A percentile compares a stretch with the other conserved stretches of the same genome.
Evolutionary conservation across 2,797 vertebrate genomes (phyloP).

Genomic region (Sarcophilus harrisii): DNA sequence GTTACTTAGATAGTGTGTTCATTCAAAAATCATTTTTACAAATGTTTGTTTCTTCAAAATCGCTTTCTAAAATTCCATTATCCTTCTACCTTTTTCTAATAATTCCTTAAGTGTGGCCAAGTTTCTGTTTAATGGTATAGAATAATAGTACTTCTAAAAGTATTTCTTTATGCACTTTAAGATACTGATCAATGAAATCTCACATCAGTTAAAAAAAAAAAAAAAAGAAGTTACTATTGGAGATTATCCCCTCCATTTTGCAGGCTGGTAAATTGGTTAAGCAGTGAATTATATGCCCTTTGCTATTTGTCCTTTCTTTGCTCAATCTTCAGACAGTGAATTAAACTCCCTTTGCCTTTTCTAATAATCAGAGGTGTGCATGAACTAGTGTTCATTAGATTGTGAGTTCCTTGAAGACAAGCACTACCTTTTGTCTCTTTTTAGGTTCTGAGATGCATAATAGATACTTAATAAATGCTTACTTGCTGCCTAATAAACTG

Average conservation of each 20-base stretch:
- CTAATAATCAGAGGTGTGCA: neutral
- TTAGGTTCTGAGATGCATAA: neutral
- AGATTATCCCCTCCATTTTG: neutral
- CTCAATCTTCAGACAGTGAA: too few species aligned
- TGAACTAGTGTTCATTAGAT: neutral
- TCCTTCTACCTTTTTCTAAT: neutral
- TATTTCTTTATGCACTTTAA: neutral
- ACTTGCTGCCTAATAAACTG: neutral
- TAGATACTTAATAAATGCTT: neutral
- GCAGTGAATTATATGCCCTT: neutral
- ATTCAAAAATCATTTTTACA: neutral
- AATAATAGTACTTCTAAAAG: neutral
- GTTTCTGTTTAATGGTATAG: neutral
- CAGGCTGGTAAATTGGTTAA: neutral
- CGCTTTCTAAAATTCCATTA: neutral
- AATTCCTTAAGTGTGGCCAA: neutral
- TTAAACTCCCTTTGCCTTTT: neutral
- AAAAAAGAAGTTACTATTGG: neutral
- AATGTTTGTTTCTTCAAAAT: neutral
- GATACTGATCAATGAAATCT: neutral
- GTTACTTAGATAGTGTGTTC: neutral
- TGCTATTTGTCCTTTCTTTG: neutral
- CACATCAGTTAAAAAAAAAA: neutral
- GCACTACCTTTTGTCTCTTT: neutral
- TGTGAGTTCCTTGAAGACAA: neutral